Evolutionary conservation across 2,113 vertebrate genomes (phyloP).

Genomic region (Chamaea fasciata): DNA sequence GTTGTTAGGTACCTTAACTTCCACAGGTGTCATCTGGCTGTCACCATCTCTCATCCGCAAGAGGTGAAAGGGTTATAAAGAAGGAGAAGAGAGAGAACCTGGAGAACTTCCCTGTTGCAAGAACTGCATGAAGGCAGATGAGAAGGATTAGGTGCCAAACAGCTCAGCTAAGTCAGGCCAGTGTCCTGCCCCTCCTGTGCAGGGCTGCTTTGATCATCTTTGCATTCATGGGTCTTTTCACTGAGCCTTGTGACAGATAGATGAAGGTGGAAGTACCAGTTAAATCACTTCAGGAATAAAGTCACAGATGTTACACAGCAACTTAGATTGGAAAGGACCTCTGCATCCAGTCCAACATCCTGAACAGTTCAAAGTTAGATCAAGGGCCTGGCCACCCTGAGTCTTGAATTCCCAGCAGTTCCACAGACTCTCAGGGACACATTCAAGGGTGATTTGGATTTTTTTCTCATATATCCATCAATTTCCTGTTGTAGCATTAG

Average conservation of each 20-base stretch:
- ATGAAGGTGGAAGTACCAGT: not conserved
- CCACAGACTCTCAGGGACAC: not conserved
- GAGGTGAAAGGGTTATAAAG: not conserved
- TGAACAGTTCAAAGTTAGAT: not conserved
- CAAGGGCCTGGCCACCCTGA: rapidly evolving
- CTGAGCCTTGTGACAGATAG: not conserved
- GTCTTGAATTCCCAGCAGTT: not conserved
- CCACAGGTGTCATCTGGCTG: not conserved
- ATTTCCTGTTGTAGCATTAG: not conserved
- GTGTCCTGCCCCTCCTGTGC: not conserved
- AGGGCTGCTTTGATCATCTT: not conserved
- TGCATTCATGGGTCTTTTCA: not conserved
- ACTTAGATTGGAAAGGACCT: not conserved
- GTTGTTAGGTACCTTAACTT: not conserved
- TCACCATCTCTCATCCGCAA: not conserved
- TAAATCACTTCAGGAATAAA: not conserved
- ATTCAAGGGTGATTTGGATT: not conserved
- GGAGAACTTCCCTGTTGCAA: not conserved
- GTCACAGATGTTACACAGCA: not conserved
- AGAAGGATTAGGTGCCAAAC: not conserved
- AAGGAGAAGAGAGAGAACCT: not conserved
- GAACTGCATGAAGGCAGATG: not conserved
- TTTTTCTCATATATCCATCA: too few relatives aligned
- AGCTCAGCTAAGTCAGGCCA: not conserved
- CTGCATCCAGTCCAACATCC: not conserved